A percentile compares a stretch with the other conserved stretches of the same genome.
Conservation (phyloP, 2,888 invertebrate genomes). For the Sussaba pulchella region DNA sequence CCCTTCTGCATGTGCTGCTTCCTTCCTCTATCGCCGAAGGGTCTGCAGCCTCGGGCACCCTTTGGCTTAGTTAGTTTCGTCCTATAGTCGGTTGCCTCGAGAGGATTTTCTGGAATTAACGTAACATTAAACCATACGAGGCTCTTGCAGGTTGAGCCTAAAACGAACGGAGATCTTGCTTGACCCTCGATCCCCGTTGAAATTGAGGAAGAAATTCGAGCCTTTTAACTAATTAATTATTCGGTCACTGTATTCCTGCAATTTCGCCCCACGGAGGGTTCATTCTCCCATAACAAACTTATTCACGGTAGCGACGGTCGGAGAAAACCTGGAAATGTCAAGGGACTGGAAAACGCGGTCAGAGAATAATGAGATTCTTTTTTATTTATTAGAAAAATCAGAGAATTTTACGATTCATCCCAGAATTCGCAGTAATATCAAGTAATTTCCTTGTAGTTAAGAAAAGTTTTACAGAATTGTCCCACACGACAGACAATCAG, state of each 20-base stretch:
- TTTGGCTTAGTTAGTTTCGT: conserved; percentile 75
- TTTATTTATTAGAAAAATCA: no score
- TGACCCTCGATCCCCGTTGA: conserved; percentile 41
- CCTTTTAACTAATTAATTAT: conserved; percentile 54
- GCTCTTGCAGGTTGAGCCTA: conserved; percentile 46
- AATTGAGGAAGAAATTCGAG: conserved; percentile 42
- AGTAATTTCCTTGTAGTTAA: no score
- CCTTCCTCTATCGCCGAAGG: conserved; percentile 33
- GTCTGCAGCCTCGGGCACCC: conserved; percentile 66
- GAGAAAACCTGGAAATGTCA: no score
- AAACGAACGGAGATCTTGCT: conserved; percentile 59
- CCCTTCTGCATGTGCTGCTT: conserved; percentile 72
- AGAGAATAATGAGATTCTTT: no score
- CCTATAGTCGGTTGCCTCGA: conserved; percentile 67
- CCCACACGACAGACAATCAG: no score
- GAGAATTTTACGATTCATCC: no score
- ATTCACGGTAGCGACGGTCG: no score
- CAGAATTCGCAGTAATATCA: no score
- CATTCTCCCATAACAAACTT: conserved; percentile 12
- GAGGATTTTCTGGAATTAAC: conserved; percentile 77
- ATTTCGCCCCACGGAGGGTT: conserved; percentile 41
- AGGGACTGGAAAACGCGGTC: no score
- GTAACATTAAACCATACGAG: conserved; percentile 75
- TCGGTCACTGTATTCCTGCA: conserved; percentile 31
- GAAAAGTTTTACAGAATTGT: no score